Conservation (phyloP, 1,140 invertebrate species). For the Pygmarrhopalites habei region DNA sequence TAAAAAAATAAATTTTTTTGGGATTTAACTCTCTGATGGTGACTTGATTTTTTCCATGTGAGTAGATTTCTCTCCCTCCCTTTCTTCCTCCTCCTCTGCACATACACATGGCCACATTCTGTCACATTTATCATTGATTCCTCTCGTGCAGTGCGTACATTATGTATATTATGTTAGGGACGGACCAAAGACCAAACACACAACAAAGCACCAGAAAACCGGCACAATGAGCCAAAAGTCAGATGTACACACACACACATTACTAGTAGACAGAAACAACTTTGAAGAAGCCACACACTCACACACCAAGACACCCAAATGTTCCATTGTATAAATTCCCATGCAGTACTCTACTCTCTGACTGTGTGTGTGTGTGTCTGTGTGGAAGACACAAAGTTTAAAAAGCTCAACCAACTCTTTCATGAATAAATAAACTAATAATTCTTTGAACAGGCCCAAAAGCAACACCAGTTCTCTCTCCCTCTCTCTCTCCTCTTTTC, state of each 20-base stretch:
- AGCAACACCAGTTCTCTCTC: not conserved
- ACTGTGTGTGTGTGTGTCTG: no score
- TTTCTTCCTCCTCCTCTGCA: no score
- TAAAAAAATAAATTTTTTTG: no score
- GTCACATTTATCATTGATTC: slow-evolving; percentile 13
- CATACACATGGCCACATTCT: not conserved
- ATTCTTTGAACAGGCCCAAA: no score
- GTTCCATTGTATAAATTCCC: no score
- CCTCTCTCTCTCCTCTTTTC: not conserved
- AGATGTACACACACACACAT: not conserved
- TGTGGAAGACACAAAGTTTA: no score
- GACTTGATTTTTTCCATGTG: no score
- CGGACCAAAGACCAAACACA: not conserved
- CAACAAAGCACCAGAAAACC: not conserved
- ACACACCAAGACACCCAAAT: no score
- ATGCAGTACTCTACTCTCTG: no score
- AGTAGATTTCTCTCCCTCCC: no score
- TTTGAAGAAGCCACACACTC: not conserved
- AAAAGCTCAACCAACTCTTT: not conserved
- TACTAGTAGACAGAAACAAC: not conserved
- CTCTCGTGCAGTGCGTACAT: not conserved
- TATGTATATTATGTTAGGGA: not conserved
- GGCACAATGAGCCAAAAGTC: not conserved
- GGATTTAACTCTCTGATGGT: no score
- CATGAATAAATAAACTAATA: slow-evolving; percentile 8